Base-by-base conservation (phyloP, 1,140 invertebrate genomes). In the Drosophila equinoxialis region DNA sequence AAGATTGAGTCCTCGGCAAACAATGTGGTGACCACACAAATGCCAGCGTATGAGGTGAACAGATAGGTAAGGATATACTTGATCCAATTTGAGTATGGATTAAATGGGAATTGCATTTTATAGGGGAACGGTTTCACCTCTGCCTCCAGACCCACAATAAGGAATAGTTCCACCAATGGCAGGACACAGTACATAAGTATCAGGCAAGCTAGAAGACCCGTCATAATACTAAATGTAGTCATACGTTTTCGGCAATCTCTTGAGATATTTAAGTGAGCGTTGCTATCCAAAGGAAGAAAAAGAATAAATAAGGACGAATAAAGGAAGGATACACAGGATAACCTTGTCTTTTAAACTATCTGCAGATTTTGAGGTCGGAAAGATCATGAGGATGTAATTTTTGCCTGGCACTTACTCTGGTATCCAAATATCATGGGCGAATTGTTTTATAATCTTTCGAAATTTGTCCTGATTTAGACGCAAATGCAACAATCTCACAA, bases 1-100 rank as follows among this genome's bases (percentile, higher is more conserved):
- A 92, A 77, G 35, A 92, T 30, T 3, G 87, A 89, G 60, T 92
- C 91, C 41, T 92, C 91, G 4, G 91, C 87, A 77, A 92, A 92
- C 2, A 92, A 65, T 0, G 91, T 92, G 7, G 91, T 92, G 6
- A 92, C 87, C n/a, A 92, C 91, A 65, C 83, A 91, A 30, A 92
- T 84, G 6, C 91, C 91, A 7, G 91, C 91, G 45, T 78, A 90
- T 0, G 91, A 74, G 0, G 91, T 92, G 30, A 92, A 90, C 0
- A 90, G 20, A 61, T 92, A 92, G 1, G 90, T 92, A 1, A 87
- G 14, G 7, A 54, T 26, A 71, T 92, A 92, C 41, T 54, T 39
- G 4, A 70, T 42, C 74, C 77, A 90, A 41, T 71, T 77, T 8
- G 37, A 70, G 33, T 90, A 70, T 0, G 91, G 78, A 74, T 92